Base-by-base conservation (phyloP, 2,888 invertebrate species). In the Trypoxylon attenuatum region DNA sequence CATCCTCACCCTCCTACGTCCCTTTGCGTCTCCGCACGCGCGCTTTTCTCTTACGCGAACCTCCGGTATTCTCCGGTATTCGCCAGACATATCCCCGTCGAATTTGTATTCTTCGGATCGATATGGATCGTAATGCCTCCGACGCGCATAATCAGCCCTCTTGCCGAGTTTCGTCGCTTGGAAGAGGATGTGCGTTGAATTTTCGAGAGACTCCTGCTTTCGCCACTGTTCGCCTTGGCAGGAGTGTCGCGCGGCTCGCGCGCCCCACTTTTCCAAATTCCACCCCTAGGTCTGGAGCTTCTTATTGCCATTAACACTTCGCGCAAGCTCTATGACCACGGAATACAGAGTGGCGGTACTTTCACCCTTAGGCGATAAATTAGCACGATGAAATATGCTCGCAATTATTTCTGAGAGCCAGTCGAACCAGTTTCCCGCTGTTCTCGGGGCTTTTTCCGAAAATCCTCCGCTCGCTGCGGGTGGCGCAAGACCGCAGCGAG, bases 31-130 rank as follows among this genome's bases (percentile, higher is more conserved):
- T 52, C 10, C 23, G 39, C 15, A 8, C 10, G 5, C 49, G 46
- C 39, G 41, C 58, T 25, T 16, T 13, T 6, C 27, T 43, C 43
- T 47, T 46, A 8, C 27, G 21, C 45, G 25, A 10, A n/a, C 45
- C 19, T 10, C 5, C 23, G 8, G 29, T 25, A 16, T 42, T 10
- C 39, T 33, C 21, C 19, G 59, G 53, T 59, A 54, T 45, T 59
- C 55, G 18, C 39, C 39, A 13, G 58, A 39, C 52, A 18, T 51
- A 52, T 52, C 52, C 25, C 10, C 43, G 13, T 55, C 27, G 52
- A 52, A 38, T 51, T 43, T 29, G 41, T 47, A 43, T 49, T 25
- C 46, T 21, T 33, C n/a, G 38, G 16, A 56, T 27, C 22, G 27
- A n/a, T 39, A 10, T 21, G 29, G 22, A 29, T 46, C 29, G 38